phyloP scores from a whole-genome alignment of 2,888 invertebrate genomes.

The Melanostoma mellinum region DNA sequence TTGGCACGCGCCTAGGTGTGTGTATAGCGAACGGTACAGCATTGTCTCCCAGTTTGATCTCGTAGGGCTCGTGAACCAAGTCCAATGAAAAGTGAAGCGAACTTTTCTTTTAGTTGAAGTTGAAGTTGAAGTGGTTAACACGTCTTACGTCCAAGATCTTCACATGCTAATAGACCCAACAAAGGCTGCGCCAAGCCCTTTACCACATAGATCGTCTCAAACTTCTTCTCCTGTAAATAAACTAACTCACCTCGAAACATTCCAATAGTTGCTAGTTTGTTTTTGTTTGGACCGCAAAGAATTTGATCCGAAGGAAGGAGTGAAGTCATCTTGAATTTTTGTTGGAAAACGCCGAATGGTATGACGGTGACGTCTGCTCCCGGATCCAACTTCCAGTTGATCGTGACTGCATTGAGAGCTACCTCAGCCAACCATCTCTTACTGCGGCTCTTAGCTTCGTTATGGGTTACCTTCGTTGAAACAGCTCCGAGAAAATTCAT shows the following conservation, averaged over 20 bases:
- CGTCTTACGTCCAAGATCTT: too few species aligned
- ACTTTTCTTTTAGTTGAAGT: too few species aligned
- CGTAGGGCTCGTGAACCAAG: too few species aligned
- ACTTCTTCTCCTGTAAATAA: constrained; percentile 17
- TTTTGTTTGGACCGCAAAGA: constrained; percentile 22
- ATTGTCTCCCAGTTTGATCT: too few species aligned
- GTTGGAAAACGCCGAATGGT: constrained; percentile 16
- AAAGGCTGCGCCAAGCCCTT: too few species aligned
- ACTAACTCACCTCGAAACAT: constrained; percentile 36
- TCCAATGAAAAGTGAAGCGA: too few species aligned
- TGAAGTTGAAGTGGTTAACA: too few species aligned
- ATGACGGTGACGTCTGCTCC: constrained; percentile 30
- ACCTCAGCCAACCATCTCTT: constrained; percentile 23
- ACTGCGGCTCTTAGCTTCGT: constrained; percentile 7
- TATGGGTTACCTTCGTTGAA: constrained; percentile 1
- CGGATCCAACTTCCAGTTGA: constrained; percentile 14
- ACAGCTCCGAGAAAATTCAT: constrained; percentile 15
- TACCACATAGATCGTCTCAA: constrained; percentile 21
- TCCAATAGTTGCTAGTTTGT: background rate
- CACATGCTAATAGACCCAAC: too few species aligned
- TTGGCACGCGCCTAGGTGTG: too few species aligned
- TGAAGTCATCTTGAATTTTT: constrained; percentile 24
- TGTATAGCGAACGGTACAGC: too few species aligned
- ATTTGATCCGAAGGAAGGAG: constrained; percentile 20
- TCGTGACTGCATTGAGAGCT: constrained; percentile 5